Percentiles rank a stretch among this genome's conserved stretches.
Conservation (phyloP, 2,888 invertebrate species). For the Pemphredon lugubris region DNA sequence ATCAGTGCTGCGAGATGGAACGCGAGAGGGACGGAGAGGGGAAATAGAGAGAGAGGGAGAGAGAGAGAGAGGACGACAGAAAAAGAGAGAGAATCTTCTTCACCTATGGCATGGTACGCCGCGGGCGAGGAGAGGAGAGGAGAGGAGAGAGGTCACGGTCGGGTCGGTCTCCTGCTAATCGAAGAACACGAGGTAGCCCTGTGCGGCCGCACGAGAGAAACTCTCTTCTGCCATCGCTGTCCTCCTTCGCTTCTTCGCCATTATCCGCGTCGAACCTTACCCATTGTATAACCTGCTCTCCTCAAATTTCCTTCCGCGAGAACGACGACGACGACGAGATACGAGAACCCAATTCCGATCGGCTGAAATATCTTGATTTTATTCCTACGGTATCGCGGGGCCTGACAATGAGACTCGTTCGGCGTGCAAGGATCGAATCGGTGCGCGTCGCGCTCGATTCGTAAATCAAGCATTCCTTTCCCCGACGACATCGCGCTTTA, state of each 20-base stretch:
- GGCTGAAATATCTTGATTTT: background rate
- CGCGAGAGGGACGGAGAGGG: slow-evolving; percentile 73
- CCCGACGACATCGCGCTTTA: no score
- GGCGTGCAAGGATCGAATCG: no score
- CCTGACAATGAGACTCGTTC: no score
- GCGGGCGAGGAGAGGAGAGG: slow-evolving; percentile 54
- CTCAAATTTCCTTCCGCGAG: slow-evolving; percentile 41
- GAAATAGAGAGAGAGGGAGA: slow-evolving; percentile 60
- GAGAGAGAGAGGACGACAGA: slow-evolving; percentile 60
- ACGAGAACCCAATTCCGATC: background rate
- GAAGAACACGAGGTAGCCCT: slow-evolving; percentile 75
- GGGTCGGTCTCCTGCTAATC: slow-evolving; percentile 80
- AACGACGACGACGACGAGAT: no score
- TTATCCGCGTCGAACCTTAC: slow-evolving; percentile 16
- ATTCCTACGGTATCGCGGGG: no score
- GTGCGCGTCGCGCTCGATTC: no score
- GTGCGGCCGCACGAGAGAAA: slow-evolving; percentile 53
- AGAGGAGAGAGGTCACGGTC: slow-evolving; percentile 79
- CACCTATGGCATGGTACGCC: slow-evolving; percentile 70
- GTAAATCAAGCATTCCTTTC: no score
- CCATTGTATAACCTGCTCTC: slow-evolving; percentile 50
- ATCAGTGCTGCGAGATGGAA: slow-evolving; percentile 83
- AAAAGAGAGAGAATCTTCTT: slow-evolving; percentile 65
- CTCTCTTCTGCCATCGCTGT: slow-evolving; percentile 33
- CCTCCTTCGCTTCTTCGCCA: slow-evolving; percentile 34